Base-by-base conservation (phyloP, 2,797 vertebrate species). In the Menidia menidia region DNA sequence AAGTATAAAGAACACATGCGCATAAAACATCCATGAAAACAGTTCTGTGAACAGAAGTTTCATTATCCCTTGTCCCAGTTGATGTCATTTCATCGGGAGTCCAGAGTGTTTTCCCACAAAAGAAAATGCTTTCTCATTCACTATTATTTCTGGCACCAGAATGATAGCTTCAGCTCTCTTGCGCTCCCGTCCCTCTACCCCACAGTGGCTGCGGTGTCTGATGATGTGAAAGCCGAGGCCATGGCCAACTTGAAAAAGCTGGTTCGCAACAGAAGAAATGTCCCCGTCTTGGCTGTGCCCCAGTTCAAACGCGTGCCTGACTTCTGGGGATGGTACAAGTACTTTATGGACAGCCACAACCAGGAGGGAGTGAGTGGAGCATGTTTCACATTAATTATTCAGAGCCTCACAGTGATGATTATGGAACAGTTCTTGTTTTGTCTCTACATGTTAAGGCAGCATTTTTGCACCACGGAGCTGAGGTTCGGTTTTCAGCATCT, bases 281-380 rank as follows among this genome's bases (percentile, higher is more conserved):
- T 81, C 35, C 80, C 77, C 0, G 19, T 80, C 19, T 0, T 86
- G 6, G 39, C 87, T 19, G 8, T 92, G 68, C 92, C 89, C 33
- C 87, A 92, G 77, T 89, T 92, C 81, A 84, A 89, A 67, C 89
- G 81, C 0, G n/a, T 85, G 53, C 92, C 94, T 2, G 94, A 95
- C 84, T 95, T 95, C 88, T 95, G 95, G 95, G 89, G 85, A 71
- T 94, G 93, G 92, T 95, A 95, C 89, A 95, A 94, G 75, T 89
- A 93, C 83, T 95, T 91, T 68, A 89, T 90, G 78, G 89, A 94
- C 66, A 88, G 71, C 64, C 88, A 94, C 81, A 95, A 95, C 86
- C 93, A 95, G 86, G 94, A 95, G 66, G 93, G 93, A 84, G 95
- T 95, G 82, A 94, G 94, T 93, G 65, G 16, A 68, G 64, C 75